Base-by-base conservation (phyloP, 1,140 invertebrate species). In the Eumaeus atala region DNA sequence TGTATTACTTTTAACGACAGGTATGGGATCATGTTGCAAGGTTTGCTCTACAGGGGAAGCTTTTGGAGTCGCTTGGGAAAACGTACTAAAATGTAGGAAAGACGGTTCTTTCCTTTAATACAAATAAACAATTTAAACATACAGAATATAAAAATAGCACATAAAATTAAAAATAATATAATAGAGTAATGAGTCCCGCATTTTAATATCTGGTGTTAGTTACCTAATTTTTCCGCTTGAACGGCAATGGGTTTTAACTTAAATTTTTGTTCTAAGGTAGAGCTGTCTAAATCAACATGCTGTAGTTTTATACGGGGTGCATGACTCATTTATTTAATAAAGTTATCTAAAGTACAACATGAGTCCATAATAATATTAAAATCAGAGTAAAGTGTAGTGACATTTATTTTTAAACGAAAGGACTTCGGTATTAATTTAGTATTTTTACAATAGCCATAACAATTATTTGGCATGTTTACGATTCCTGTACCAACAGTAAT, bases 181-280 rank as follows among this genome's bases (percentile, higher is more conserved):
- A n/a, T 42, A 42, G 38, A 28, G 21, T 28, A 28, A 28, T 42
- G 38, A 12, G 38, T 42, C n/a, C 38, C 38, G 38, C 12, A 42
- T 11, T 42, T 42, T 1, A 11, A 0, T 42, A 42, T 42, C 11
- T 42, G 38, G 5, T 42, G 38, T 42, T 42, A 16, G 12, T 42
- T 42, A 42, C 11, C n/a, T n/a, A n/a, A n/a, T 42, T 42, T 42
- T 42, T 42, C 38, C 38, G 38, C 38, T 42, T 42, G 38, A 12
- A 1, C n/a, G 11, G 38, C 11, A 9, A 42, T 42, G n/a, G 38
- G 5, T 42, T 42, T 42, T 42, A 42, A 42, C 16, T 42, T 42
- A 11, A n/a, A 42, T 42, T 42, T 42, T 42, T 1, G 1, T 9
- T 42, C 38, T 42, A 42, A 12, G 9, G 38, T 42, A 42, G 12